Percentiles rank a stretch among this genome's conserved stretches.
Evolutionary conservation across 2,797 vertebrate species (phyloP).

Genomic region (Notamacropus eugenii): DNA sequence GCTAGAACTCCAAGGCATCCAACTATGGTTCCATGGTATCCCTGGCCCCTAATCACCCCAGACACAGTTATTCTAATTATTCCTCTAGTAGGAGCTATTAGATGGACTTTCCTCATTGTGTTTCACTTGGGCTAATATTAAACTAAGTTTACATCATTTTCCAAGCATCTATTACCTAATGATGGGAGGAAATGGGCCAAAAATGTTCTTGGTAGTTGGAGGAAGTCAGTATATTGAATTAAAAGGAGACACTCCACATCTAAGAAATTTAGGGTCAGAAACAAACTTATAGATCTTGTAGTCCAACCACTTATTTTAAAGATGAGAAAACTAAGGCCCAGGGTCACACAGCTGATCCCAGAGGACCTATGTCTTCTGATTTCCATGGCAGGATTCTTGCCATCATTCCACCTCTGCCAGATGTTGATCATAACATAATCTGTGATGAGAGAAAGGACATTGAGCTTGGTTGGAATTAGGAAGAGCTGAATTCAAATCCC

Average conservation of each 20-base stretch:
- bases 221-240: background rate
- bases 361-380: background rate
- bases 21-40: background rate
- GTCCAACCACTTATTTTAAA: background rate
- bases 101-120: constrained; percentile 21
- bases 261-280: background rate
- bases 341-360: background rate
- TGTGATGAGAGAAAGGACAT: background rate
- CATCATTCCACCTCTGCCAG: background rate
- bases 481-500: background rate
- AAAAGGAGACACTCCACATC: background rate
- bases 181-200: background rate
- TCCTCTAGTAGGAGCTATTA: background rate
- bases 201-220: background rate
- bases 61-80: background rate
- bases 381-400: background rate
- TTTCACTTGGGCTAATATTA: constrained; percentile 17
- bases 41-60: background rate
- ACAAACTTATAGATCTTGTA: background rate
- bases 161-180: background rate
- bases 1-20: background rate
- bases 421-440: background rate
- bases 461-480: background rate
- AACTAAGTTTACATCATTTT: constrained; percentile 17
- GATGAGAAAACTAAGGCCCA: background rate